phyloP scores from a whole-genome alignment of 30 jellyfish, hydroid and myxozoan genomes.

The Nemopilema nomurai region DNA sequence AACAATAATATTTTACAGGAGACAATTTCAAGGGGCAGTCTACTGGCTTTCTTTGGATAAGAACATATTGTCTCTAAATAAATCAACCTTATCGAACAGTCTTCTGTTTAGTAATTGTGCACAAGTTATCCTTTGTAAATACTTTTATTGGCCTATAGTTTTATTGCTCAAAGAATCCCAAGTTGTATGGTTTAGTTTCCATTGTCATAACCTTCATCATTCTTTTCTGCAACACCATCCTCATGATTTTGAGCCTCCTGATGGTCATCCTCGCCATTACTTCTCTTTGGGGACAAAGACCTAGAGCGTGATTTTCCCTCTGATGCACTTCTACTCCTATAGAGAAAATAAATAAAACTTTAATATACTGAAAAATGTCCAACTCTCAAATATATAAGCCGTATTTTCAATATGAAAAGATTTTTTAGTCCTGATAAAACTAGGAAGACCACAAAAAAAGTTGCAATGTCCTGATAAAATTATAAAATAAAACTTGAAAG shows the following conservation, averaged over 20 bases:
- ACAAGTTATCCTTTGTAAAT: neutral
- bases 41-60: too few relatives aligned
- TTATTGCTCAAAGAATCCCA: neutral
- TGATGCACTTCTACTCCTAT: slow-evolving; percentile 65
- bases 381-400: neutral
- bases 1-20: neutral
- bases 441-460: too few relatives aligned
- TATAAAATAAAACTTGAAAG: too few relatives aligned
- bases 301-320: slow-evolving; percentile 50
- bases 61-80: neutral
- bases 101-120: neutral
- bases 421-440: too few relatives aligned
- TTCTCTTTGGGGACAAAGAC: slow-evolving; percentile 26
- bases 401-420: neutral
- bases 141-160: neutral
- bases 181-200: neutral
- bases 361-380: neutral
- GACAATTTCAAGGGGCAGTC: too few relatives aligned
- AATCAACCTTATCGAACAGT: neutral
- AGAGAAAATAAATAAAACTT: neutral
- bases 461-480: too few relatives aligned
- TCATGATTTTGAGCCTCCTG: slow-evolving; percentile 9
- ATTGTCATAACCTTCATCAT: slow-evolving; percentile 37
- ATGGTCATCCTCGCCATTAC: slow-evolving; percentile 12
- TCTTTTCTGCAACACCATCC: slow-evolving; percentile 27